These are phyloP conservation scores for Euphydryas editha DNA, from an alignment of 2,888 invertebrate species.

Conservation along the genomic window DNA sequence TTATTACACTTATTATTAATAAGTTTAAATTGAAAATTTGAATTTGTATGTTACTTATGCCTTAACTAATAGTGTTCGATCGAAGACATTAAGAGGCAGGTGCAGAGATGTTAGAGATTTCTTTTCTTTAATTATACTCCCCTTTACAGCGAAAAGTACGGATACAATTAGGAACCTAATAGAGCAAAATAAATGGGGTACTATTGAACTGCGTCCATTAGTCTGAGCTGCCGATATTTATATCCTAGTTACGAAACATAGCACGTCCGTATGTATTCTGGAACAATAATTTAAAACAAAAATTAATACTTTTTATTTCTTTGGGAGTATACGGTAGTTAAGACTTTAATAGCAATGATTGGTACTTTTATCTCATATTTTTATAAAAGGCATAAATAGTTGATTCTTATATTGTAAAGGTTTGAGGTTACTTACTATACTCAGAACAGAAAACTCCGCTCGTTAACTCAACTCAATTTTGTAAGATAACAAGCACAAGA, in stretches of 20 bases:
- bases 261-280: slow-evolving; percentile 60
- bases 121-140: slow-evolving; percentile 7
- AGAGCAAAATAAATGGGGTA: slow-evolving; percentile 10
- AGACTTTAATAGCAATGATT: background rate
- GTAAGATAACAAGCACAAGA: no score
- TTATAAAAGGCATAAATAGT: no score
- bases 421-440: no score
- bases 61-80: background rate
- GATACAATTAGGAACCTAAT: slow-evolving; percentile 9
- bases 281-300: slow-evolving; percentile 53
- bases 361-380: no score
- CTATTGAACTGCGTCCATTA: slow-evolving; percentile 51
- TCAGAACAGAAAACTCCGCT: no score
- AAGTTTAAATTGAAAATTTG: no score
- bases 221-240: slow-evolving; percentile 67
- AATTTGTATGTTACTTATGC: background rate
- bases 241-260: slow-evolving; percentile 65
- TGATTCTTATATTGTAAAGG: no score
- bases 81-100: background rate
- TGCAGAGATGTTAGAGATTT: slow-evolving; percentile 4
- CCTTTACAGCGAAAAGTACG: slow-evolving; percentile 6
- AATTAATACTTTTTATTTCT: background rate
- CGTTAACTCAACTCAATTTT: no score
- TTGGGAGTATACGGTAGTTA: background rate
- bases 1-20: no score